Base-by-base conservation (phyloP, 2,888 invertebrate species). In the Lepas anatifera region DNA sequence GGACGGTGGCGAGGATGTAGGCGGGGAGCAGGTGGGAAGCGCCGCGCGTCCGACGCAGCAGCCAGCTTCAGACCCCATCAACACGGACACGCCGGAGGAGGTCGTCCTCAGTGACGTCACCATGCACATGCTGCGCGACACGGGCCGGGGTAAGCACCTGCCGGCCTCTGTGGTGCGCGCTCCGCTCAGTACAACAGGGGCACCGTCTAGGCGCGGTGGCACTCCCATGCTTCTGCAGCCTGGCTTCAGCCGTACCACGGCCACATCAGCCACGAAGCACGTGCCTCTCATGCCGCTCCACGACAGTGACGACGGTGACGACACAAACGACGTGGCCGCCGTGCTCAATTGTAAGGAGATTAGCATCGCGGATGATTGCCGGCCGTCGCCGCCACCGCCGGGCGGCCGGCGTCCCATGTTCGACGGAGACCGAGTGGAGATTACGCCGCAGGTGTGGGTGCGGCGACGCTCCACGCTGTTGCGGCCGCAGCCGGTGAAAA, bases 281-380 rank as follows among this genome's bases (percentile, higher is more conserved):
- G n/a, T n/a, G n/a, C n/a, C n/a, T n/a, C n/a, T n/a, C n/a, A n/a
- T n/a, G n/a, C n/a, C n/a, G n/a, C n/a, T n/a, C n/a, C n/a, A n/a
- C n/a, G n/a, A n/a, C n/a, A n/a, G n/a, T n/a, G n/a, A n/a, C 69
- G 69, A 46, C 67, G 64, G 48, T 68, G 69, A 50, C 71, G 72
- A 71, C 67, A 71, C 70, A 52, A 39, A 22, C 13, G 27, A 35
- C 48, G 18, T 27, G 22, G 27, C 32, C 8, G 43, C 43, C 22
- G 27, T 64, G 63, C 58, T 43, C 69, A 69, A 58, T 27, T 29
- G n/a, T n/a, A n/a, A n/a, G n/a, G n/a, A n/a, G n/a, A n/a, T n/a
- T n/a, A n/a, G n/a, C n/a, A n/a, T n/a, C n/a, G n/a, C n/a, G n/a
- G n/a, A n/a, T n/a, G n/a, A n/a, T n/a, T 13, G 18, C 50, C 16